Percentiles rank a stretch among this genome's conserved stretches.
Conservation (phyloP, 2,797 vertebrate species). For the Aythya fuligula region DNA sequence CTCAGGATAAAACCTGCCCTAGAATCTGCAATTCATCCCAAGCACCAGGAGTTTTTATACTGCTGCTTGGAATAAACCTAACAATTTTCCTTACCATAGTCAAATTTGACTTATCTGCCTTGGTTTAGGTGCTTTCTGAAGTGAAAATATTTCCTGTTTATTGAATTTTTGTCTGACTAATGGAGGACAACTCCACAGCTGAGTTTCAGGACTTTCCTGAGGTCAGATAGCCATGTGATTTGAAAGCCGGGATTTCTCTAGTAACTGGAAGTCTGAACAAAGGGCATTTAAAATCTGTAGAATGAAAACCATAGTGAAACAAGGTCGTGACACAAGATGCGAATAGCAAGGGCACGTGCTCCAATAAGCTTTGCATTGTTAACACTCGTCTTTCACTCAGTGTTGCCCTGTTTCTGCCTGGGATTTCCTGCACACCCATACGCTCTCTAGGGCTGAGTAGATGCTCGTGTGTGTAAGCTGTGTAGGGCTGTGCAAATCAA, state of each 20-base stretch:
- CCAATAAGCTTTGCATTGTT: not conserved
- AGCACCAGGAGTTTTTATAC: not conserved
- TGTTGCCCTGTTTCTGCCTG: not conserved
- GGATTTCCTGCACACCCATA: not conserved
- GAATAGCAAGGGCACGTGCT: not conserved
- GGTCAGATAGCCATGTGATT: not conserved
- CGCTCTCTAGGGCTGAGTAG: not conserved
- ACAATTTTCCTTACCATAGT: not conserved
- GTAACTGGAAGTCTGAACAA: not conserved
- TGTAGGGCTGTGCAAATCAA: not conserved
- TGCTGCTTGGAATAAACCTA: not conserved
- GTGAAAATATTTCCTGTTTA: conserved; percentile 67
- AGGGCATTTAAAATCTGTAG: not conserved
- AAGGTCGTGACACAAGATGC: not conserved
- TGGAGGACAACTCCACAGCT: not conserved
- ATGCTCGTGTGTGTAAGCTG: not conserved
- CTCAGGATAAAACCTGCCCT: not conserved
- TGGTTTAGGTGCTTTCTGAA: conserved; percentile 53
- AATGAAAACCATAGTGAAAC: not conserved
- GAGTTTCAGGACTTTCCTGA: conserved; percentile 56
- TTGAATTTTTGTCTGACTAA: conserved; percentile 52
- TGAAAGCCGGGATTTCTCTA: conserved; percentile 46
- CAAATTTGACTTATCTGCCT: not conserved
- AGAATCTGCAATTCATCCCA: not conserved
- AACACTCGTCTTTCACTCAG: not conserved